A percentile compares a stretch with the other conserved stretches of the same genome.
phyloP scores from a whole-genome alignment of 2,888 invertebrate species.

The Tridacna gigas region DNA sequence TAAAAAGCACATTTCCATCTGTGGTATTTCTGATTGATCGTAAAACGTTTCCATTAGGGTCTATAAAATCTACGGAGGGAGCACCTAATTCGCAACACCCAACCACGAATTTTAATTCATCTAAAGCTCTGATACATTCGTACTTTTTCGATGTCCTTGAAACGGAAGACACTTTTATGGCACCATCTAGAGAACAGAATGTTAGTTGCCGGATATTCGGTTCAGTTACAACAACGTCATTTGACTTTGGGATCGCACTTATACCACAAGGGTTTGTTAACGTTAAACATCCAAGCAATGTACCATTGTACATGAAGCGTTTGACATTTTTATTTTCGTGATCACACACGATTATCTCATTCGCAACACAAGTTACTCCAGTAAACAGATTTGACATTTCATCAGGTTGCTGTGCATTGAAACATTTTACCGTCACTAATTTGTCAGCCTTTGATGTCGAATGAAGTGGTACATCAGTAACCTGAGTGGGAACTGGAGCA shows the following conservation, averaged over 20 bases:
- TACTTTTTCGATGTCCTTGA: constrained; percentile 65
- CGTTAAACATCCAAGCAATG: constrained; percentile 51
- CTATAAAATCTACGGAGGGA: constrained; percentile 65
- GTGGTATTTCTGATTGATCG: constrained; percentile 50
- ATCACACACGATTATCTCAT: constrained; percentile 61
- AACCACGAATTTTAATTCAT: constrained; percentile 61
- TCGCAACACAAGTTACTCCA: constrained; percentile 48
- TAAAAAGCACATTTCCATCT: constrained; percentile 49
- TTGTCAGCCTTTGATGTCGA: constrained; percentile 7
- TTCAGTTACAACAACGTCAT: constrained; percentile 65
- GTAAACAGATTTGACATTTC: constrained; percentile 65
- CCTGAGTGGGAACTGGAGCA: constrained; percentile 37
- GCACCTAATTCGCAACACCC: constrained; percentile 65
- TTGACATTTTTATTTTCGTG: constrained; percentile 68
- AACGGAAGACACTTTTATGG: constrained; percentile 56
- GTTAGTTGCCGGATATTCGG: constrained; percentile 62
- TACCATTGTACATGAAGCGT: constrained; percentile 57
- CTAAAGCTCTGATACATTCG: constrained; percentile 60
- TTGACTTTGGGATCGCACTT: constrained; percentile 48
- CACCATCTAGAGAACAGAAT: constrained; percentile 57
- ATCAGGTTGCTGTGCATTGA: constrained; percentile 54
- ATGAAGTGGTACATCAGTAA: constrained; percentile 48
- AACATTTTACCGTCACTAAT: constrained; percentile 33
- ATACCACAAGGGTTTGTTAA: constrained; percentile 68
- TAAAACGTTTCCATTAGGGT: constrained; percentile 61